These are phyloP conservation scores for Cariama cristata DNA, from an alignment of 2,113 vertebrate genomes.

Conservation along the genomic window DNA sequence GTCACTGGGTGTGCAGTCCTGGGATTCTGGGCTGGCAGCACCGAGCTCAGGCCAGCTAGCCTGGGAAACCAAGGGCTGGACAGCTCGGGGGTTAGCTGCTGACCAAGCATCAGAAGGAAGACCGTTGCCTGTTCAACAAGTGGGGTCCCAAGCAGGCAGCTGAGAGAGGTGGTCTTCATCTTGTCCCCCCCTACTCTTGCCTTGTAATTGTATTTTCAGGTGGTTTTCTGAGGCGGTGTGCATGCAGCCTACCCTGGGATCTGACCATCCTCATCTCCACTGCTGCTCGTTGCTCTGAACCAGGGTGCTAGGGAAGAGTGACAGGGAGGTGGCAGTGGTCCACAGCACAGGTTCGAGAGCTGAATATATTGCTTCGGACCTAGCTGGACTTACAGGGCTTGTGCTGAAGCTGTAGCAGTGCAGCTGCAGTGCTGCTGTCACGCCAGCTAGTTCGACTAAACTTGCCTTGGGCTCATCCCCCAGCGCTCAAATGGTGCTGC, in stretches of 20 bases:
- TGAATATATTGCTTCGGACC: background rate
- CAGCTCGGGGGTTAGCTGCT: background rate
- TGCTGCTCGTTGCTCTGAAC: background rate
- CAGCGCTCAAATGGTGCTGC: fast-evolving
- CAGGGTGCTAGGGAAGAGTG: background rate
- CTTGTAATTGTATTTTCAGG: fast-evolving
- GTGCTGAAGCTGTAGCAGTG: background rate
- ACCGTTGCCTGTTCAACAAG: fast-evolving
- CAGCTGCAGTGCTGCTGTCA: background rate
- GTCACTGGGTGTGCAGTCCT: fast-evolving
- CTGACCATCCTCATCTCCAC: background rate
- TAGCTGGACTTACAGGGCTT: background rate
- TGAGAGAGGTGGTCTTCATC: background rate
- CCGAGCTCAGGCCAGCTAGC: background rate
- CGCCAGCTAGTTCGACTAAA: background rate
- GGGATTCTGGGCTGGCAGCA: background rate
- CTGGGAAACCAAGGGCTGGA: background rate
- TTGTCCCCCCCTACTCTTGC: background rate
- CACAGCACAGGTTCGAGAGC: background rate
- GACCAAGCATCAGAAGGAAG: background rate
- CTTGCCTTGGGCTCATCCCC: background rate
- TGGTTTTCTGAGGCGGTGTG: background rate
- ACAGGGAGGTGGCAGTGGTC: background rate
- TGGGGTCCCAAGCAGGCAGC: background rate
- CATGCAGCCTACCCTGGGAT: background rate